Conservation (phyloP, 2,113 vertebrate genomes). For the Eonycteris spelaea region DNA sequence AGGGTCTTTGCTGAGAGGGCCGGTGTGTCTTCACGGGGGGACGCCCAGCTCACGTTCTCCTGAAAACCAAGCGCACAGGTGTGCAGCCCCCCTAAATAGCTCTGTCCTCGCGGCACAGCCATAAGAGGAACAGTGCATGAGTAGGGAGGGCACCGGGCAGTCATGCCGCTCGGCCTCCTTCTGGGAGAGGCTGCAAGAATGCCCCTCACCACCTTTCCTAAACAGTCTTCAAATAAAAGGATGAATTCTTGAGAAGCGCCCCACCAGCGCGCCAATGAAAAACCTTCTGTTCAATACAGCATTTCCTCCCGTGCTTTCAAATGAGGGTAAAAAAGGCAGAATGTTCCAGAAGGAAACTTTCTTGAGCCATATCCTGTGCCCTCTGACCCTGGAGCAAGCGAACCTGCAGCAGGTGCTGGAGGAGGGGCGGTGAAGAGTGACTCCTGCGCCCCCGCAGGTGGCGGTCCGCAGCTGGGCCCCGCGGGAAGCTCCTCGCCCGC, state of each 20-base stretch:
- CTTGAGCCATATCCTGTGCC: not conserved
- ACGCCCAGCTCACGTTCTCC: too few relatives aligned
- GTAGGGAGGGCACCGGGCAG: too few relatives aligned
- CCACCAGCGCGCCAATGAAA: too few relatives aligned
- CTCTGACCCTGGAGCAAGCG: not conserved
- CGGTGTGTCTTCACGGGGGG: too few relatives aligned
- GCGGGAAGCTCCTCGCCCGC: not conserved
- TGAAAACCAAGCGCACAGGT: too few relatives aligned
- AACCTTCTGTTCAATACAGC: not conserved
- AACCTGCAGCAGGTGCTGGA: accelerated
- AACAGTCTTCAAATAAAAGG: not conserved
- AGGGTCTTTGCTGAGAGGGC: not conserved
- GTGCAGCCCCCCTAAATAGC: too few relatives aligned
- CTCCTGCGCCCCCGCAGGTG: not conserved
- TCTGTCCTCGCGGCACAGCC: too few relatives aligned
- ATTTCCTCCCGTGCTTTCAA: not conserved
- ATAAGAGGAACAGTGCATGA: too few relatives aligned
- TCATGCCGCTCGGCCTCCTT: too few relatives aligned
- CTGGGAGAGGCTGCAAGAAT: not conserved
- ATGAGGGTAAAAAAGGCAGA: not conserved
- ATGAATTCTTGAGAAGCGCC: not conserved
- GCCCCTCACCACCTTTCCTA: not conserved
- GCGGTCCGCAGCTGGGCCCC: not conserved
- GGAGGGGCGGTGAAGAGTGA: not conserved
- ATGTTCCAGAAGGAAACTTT: constrained; percentile 3